phyloP scores from a whole-genome alignment of 1,140 invertebrate species.

The Cyphomyrmex costatus region DNA sequence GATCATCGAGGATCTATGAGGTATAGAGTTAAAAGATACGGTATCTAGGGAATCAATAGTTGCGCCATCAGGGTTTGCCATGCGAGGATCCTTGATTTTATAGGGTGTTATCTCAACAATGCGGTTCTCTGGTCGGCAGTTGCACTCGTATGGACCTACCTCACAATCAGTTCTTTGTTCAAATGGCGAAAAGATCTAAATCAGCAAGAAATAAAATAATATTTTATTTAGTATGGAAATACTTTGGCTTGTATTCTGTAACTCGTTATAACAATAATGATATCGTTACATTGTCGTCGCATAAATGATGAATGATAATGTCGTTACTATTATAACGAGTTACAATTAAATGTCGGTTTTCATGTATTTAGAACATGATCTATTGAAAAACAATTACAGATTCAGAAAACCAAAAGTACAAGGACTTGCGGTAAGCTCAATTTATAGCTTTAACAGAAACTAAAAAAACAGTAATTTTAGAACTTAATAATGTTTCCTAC shows the following conservation, averaged over 20 bases:
- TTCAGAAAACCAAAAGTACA: neutral
- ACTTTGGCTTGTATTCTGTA: too few relatives aligned
- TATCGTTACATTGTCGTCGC: too few relatives aligned
- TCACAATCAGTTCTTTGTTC: neutral
- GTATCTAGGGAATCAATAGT: neutral
- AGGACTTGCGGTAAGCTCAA: neutral
- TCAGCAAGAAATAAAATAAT: neutral
- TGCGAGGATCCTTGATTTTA: too few relatives aligned
- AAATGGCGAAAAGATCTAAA: neutral
- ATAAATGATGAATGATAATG: too few relatives aligned
- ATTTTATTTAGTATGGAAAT: neutral
- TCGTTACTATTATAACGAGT: too few relatives aligned
- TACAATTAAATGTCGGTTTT: too few relatives aligned
- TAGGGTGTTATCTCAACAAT: too few relatives aligned
- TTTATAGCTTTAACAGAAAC: neutral
- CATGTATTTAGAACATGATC: neutral
- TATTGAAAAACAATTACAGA: slow-evolving; percentile 8
- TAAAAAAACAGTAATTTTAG: neutral
- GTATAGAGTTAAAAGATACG: neutral
- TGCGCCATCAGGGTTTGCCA: too few relatives aligned
- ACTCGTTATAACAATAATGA: too few relatives aligned
- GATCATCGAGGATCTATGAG: neutral
- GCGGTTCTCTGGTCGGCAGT: neutral
- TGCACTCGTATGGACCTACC: neutral
- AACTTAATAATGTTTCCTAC: neutral